These are phyloP conservation scores for Nebria ingens DNA, from an alignment of 1,140 invertebrate species.

Conservation along the genomic window DNA sequence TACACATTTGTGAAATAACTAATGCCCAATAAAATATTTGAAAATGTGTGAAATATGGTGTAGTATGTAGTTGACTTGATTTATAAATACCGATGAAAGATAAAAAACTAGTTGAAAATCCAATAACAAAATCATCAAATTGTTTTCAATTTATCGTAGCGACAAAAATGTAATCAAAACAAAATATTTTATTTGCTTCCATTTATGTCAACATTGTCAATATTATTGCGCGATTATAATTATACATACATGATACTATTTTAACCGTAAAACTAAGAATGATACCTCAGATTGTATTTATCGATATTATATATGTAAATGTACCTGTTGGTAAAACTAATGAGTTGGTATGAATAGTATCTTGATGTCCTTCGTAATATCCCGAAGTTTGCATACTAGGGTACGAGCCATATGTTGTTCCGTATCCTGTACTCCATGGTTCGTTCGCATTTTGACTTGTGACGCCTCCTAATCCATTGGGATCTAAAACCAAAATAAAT, in stretches of 20 bases:
- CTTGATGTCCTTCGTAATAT: not conserved
- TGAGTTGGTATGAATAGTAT: not conserved
- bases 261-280: no score
- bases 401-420: not conserved
- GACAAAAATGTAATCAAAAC: conserved; percentile 1
- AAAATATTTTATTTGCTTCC: not conserved
- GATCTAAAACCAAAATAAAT: not conserved
- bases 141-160: not conserved
- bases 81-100: not conserved
- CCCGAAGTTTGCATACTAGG: not conserved
- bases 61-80: no score
- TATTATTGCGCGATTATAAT: no score
- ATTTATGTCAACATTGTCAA: no score
- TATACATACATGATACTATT: no score
- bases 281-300: no score
- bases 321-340: conserved; percentile 4
- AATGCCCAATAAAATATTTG: no score
- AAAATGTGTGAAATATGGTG: no score
- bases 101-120: not conserved
- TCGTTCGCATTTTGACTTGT: not conserved
- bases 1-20: no score
- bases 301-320: not conserved
- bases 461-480: not conserved
- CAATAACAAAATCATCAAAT: conserved; percentile 7
- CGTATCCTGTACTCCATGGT: not conserved